Base-by-base conservation (phyloP, 2,888 invertebrate species). In the Platycnemis pennipes region DNA sequence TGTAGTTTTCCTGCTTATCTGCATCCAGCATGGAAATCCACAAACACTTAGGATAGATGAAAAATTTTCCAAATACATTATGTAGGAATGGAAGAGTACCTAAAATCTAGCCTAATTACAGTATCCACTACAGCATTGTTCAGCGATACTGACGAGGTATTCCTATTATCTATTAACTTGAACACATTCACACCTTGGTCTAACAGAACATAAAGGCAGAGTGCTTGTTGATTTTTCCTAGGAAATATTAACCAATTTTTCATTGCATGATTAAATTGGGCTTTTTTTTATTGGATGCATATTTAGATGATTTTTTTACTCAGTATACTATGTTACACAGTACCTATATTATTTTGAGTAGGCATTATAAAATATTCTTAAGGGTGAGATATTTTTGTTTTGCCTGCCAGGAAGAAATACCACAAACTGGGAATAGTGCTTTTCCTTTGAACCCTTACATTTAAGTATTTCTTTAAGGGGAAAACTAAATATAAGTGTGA, bases 1-100 rank as follows among this genome's bases (percentile, higher is more conserved):
- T 86, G 87, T 87, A 87, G 94, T 86, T 53, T 69, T 87, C 88
- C 86, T 86, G 94, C 94, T 94, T 94, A 56, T 49, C 56, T 94
- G 86, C 86, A 53, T 94, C 45, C 44, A n/a, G 86, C 56, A 94
- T 63, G 63, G 87, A 86, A 86, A 86, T 53, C 53, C 86, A 94
- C 46, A 44, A 87, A 91, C 49, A 91, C 42, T 44, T 63, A 44
- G 56, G 63, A n/a, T 63, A 91, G 56, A 63, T 63, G 69, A 69
- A 63, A 46, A 45, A 26, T 63, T 44, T 63, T 26, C 63, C 8
- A 44, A 44, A 63, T 87, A 46, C 94, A 94, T 87, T 69, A 85
- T 42, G 26, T 91, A 69, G 91, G 91, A 44, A n/a, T 91, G 63
- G 91, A 63, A 69, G 44, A 63, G 44, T 44, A 91, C 53, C 56